phyloP scores from a whole-genome alignment of 2,888 invertebrate species.

The Drosophila rellima region DNA sequence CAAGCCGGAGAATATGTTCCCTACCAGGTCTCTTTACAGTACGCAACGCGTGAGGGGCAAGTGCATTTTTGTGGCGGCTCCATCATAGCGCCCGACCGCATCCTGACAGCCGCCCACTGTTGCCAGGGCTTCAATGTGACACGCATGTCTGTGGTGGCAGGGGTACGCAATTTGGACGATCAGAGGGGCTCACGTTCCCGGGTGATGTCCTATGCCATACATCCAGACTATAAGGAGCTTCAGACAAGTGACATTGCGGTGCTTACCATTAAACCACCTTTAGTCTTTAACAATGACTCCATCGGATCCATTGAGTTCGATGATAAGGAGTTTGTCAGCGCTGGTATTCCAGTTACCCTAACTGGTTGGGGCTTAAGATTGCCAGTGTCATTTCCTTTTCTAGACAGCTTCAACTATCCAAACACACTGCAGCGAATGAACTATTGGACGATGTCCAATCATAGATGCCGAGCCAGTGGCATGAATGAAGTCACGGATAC shows the following conservation, averaged over 20 bases:
- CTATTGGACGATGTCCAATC: slow-evolving; percentile 81
- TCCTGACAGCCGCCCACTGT: slow-evolving; percentile 85
- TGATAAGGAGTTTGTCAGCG: slow-evolving; percentile 58
- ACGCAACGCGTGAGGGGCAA: slow-evolving; percentile 57
- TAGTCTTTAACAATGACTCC: slow-evolving; percentile 70
- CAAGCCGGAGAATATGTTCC: slow-evolving; percentile 75
- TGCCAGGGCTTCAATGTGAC: slow-evolving; percentile 69
- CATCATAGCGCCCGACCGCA: slow-evolving; percentile 76
- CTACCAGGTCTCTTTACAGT: slow-evolving; percentile 84
- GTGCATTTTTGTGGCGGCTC: slow-evolving; percentile 84
- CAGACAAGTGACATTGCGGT: slow-evolving; percentile 83
- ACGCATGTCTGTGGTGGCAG: slow-evolving; percentile 78
- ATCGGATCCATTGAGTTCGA: slow-evolving; percentile 85
- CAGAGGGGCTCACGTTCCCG: slow-evolving; percentile 64
- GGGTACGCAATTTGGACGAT: slow-evolving; percentile 70
- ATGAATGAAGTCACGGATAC: slow-evolving; percentile 78
- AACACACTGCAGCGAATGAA: slow-evolving; percentile 78
- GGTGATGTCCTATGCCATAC: slow-evolving; percentile 73
- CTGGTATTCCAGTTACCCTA: slow-evolving; percentile 76
- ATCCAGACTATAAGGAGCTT: slow-evolving; percentile 81
- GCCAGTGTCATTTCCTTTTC: slow-evolving; percentile 74
- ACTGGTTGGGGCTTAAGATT: slow-evolving; percentile 84
- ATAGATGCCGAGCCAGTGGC: slow-evolving; percentile 72
- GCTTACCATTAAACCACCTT: slow-evolving; percentile 70
- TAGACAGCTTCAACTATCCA: slow-evolving; percentile 76